Evolutionary conservation across 2,113 vertebrate genomes (phyloP), one percentile per base, ranked within the genome.

Genomic region (Forbesichthys papilliferus): DNA sequence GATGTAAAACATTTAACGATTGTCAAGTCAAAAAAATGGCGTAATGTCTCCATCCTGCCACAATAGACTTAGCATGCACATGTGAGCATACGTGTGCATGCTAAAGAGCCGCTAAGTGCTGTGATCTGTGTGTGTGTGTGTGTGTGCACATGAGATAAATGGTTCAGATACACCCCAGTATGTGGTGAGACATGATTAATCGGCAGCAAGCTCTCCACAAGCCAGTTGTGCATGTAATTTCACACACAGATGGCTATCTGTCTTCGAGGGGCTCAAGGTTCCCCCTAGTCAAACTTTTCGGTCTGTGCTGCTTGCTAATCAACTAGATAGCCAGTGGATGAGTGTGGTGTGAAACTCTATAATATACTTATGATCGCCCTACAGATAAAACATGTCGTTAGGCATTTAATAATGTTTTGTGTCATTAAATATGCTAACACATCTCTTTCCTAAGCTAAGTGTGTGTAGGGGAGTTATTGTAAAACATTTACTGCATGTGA

Each of bases 151-250:
- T 27, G 47, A 63, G 27, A 27, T 6, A 8, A 9, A 42, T 20
- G 11, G 13, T 1, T 18, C 54, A 56, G 27, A 11, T 59, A 59
- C 42, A 67, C 56, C 48, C 42, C 18, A 58, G 33, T 60, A 34
- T 58, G 49, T 47, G 62, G 55, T 36, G 33, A 9, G 62, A 65
- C 65, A 65, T 49, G 48, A 73, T 73, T 55, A 53, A 57, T 63
- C 2, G 1, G 27, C 27, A 13, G 8, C 5, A n/a, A 54, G 6
- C n/a, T 16, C 6, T 14, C 16, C 47, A 49, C 58, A 49, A 49
- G 14, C 47, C 47, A 36, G 18, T 4, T n/a, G 12, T 47, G 65
- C 52, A 54, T 52, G 52, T 74, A 33, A 58, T 56, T 68, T 51
- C 66, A 68, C 54, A 47, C 58, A 34, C 36, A 51, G 48, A 61